Conservation (phyloP, 2,797 vertebrate genomes). For the Macropus fuliginosus region DNA sequence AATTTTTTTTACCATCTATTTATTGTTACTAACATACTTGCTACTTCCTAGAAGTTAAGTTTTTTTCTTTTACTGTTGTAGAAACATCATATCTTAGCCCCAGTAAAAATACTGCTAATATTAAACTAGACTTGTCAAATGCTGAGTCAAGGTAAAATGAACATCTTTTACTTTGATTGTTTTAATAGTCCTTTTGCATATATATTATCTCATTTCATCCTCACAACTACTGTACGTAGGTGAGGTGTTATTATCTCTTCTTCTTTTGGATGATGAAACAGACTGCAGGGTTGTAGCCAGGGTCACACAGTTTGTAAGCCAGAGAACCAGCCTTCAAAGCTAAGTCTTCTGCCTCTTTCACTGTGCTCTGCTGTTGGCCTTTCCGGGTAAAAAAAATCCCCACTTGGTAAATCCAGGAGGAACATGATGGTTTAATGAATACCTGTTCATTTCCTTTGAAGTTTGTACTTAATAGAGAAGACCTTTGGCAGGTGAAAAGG, state of each 20-base stretch:
- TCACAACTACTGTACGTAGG: background rate
- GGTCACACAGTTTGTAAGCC: background rate
- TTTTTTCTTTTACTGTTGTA: constrained; percentile 58
- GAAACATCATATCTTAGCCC: constrained; percentile 54
- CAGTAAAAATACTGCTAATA: constrained; percentile 50
- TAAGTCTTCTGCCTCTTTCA: background rate
- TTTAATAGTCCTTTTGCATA: background rate
- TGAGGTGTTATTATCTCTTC: background rate
- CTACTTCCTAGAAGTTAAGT: constrained; percentile 36
- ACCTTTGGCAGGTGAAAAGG: constrained; percentile 39
- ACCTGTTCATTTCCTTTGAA: constrained; percentile 66
- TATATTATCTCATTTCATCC: background rate
- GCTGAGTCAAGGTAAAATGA: constrained; percentile 84
- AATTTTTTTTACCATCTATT: constrained; percentile 38
- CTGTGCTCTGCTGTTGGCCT: background rate
- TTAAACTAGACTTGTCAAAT: constrained; percentile 83
- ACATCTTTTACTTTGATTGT: constrained; percentile 31
- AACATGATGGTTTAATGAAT: constrained; percentile 66
- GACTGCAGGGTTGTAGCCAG: background rate
- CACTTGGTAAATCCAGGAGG: constrained; percentile 57
- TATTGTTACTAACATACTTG: constrained; percentile 32
- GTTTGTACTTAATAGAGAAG: constrained; percentile 62
- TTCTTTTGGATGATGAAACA: background rate
- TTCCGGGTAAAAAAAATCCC: constrained; percentile 27
- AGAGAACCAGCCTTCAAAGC: background rate